Conservation (phyloP, 1,140 invertebrate genomes). For the Scaptodrosophila lebanonensis region DNA sequence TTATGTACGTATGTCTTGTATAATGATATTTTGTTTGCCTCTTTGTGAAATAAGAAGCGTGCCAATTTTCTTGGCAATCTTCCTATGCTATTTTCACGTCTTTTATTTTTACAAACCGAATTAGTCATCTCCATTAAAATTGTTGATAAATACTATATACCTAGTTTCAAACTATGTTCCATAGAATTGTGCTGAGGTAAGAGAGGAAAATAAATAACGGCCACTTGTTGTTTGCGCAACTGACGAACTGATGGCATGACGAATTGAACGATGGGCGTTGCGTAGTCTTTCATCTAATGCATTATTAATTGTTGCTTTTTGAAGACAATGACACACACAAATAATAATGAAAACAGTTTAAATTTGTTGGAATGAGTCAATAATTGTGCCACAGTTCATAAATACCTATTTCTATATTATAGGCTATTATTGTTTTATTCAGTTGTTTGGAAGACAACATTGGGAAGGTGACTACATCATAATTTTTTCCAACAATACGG, state of each 20-base stretch:
- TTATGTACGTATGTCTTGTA: constrained; percentile 5
- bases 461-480: no score
- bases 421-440: no score
- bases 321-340: no score
- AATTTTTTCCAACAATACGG: no score
- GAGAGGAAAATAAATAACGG: constrained; percentile 22
- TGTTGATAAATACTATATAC: constrained; percentile 14
- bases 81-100: constrained; percentile 27
- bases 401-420: no score
- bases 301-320: constrained; percentile 49
- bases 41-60: constrained; percentile 54
- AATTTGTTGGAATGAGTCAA: no score
- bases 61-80: constrained; percentile 66
- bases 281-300: constrained; percentile 53
- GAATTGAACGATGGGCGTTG: constrained; percentile 21
- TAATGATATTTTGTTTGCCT: constrained; percentile 4
- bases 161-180: constrained; percentile 24
- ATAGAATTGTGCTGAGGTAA: constrained; percentile 21
- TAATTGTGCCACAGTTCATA: no score
- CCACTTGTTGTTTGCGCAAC: constrained; percentile 72
- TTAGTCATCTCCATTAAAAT: constrained; percentile 43
- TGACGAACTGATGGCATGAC: no score
- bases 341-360: no score
- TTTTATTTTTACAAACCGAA: constrained; percentile 56
- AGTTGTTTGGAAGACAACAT: no score